phyloP scores from a whole-genome alignment of 2,113 vertebrate genomes.

The Charadrius vociferus region DNA sequence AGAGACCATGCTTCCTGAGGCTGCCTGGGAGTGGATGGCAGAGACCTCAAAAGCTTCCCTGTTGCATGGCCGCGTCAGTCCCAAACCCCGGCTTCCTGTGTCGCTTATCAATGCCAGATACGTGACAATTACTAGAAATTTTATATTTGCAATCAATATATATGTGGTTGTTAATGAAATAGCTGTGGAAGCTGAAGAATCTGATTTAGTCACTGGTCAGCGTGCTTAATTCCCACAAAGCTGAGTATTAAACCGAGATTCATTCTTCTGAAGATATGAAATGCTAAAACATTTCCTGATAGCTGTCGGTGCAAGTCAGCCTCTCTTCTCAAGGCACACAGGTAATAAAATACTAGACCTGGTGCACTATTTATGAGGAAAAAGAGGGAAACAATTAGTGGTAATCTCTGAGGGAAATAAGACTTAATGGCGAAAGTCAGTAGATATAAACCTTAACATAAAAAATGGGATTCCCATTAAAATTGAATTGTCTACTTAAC shows the following conservation, averaged over 20 bases:
- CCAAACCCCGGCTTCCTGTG: not conserved
- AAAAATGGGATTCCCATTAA: not conserved
- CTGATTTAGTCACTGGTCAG: not conserved
- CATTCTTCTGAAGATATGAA: not conserved
- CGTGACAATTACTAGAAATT: not conserved
- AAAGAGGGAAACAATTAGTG: not conserved
- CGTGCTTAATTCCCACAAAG: not conserved
- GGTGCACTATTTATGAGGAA: not conserved
- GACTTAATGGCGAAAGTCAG: not conserved
- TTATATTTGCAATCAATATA: not conserved
- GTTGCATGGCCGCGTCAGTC: not conserved
- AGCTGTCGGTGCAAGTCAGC: not conserved
- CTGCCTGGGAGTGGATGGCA: not conserved
- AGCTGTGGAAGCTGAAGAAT: not conserved
- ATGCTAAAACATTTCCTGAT: not conserved
- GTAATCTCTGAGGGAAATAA: not conserved
- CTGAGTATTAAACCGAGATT: not conserved
- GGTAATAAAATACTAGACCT: not conserved
- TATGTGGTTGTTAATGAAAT: not conserved
- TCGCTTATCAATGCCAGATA: not conserved
- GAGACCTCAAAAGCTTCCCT: not conserved
- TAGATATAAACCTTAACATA: not conserved
- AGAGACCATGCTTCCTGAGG: not conserved
- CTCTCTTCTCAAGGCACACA: not conserved
- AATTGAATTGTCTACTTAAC: not conserved